Conservation (phyloP, 2,113 vertebrate genomes). For the Pyrgilauda ruficollis region DNA sequence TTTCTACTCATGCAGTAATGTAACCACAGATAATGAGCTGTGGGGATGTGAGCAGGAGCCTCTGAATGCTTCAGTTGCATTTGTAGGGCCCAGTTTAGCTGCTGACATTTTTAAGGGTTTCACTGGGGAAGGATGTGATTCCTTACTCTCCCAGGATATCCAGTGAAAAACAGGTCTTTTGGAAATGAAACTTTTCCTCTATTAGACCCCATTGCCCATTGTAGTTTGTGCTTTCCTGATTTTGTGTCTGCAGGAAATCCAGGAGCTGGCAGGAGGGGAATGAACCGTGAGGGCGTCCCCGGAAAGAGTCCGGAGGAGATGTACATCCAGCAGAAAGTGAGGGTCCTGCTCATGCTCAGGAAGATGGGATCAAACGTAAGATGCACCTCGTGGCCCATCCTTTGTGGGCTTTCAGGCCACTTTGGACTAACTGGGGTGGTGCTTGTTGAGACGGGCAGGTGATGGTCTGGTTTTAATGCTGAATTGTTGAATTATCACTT, state of each 20-base stretch:
- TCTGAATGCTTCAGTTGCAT: neutral
- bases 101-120: neutral
- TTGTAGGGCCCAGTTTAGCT: neutral
- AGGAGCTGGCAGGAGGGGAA: constrained; percentile 90
- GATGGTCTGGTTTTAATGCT: neutral
- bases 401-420: neutral
- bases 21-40: neutral
- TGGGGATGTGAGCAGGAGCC: neutral
- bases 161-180: neutral
- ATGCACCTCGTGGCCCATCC: rapidly evolving
- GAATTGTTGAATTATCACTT: neutral
- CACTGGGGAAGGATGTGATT: neutral
- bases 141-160: neutral
- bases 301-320: constrained; percentile 99
- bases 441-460: neutral
- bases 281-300: constrained; percentile 97
- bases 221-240: neutral
- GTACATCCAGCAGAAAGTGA: constrained; percentile 98
- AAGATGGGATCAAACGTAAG: constrained; percentile 99
- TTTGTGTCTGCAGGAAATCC: constrained; percentile 66
- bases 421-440: neutral
- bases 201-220: rapidly evolving
- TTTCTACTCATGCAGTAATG: neutral
- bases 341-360: constrained; percentile 97
- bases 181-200: neutral